phyloP scores from a whole-genome alignment of 2,888 invertebrate genomes.

The Maniola hyperantus region DNA sequence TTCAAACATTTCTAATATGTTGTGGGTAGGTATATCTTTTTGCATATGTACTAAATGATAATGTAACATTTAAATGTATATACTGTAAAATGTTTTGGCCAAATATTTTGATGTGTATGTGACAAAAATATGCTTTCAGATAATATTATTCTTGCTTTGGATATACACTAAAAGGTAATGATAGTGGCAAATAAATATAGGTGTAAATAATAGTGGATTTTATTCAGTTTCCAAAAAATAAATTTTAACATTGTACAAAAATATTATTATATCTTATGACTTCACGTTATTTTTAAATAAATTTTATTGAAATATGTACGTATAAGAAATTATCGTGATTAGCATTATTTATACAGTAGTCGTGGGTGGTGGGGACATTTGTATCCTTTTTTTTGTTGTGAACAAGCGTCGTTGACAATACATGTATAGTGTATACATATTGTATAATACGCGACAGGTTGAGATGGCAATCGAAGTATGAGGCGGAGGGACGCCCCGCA shows the following conservation, averaged over 20 bases:
- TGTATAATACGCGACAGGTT: too few relatives aligned
- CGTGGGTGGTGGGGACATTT: too few relatives aligned
- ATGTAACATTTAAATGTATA: conserved; percentile 27
- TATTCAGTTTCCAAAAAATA: conserved; percentile 35
- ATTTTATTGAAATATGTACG: too few relatives aligned
- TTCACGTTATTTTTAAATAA: too few relatives aligned
- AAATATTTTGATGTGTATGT: conserved; percentile 39
- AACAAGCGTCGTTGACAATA: too few relatives aligned
- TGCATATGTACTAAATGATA: conserved; percentile 19
- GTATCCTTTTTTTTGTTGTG: too few relatives aligned
- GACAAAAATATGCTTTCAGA: conserved; percentile 37
- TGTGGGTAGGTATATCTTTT: conserved; percentile 16
- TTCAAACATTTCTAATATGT: conserved; percentile 17
- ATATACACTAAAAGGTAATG: conserved; percentile 45
- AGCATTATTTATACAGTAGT: too few relatives aligned
- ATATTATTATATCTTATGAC: neutral
- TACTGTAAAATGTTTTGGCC: conserved; percentile 33
- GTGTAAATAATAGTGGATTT: conserved; percentile 63
- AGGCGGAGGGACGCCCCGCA: too few relatives aligned
- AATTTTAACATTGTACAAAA: neutral
- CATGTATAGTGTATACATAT: too few relatives aligned
- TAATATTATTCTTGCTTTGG: conserved; percentile 39
- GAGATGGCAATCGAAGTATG: too few relatives aligned
- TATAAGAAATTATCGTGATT: too few relatives aligned
- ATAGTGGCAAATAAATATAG: conserved; percentile 75